These are phyloP conservation scores for Quadroppia sp. DNA, from an alignment of 2,888 invertebrate species.

Conservation along the genomic window DNA sequence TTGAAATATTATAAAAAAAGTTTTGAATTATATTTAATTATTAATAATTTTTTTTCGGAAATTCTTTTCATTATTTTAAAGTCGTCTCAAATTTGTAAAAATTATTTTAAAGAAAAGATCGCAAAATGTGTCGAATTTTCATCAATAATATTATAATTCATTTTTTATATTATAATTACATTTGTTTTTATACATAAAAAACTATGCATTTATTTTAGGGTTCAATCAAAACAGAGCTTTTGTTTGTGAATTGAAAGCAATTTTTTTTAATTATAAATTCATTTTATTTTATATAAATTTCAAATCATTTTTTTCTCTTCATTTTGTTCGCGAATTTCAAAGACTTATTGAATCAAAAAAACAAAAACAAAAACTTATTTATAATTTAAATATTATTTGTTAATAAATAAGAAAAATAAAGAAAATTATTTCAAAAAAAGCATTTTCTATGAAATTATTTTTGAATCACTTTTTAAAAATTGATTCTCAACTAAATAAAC, in stretches of 20 bases:
- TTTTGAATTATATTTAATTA: constrained; percentile 16
- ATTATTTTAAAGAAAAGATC: neutral
- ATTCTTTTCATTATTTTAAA: neutral
- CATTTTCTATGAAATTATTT: too few species aligned
- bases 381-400: too few species aligned
- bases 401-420: too few species aligned
- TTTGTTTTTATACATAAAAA: constrained; percentile 7
- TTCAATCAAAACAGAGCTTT: constrained; percentile 23
- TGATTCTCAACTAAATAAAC: too few species aligned
- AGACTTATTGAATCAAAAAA: neutral
- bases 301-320: too few species aligned
- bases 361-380: neutral
- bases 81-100: constrained; percentile 12
- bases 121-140: neutral
- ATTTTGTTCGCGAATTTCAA: too few species aligned
- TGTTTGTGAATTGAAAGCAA: neutral
- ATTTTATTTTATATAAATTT: too few species aligned
- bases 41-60: neutral
- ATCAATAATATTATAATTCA: neutral
- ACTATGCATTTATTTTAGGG: constrained; percentile 34
- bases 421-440: too few species aligned
- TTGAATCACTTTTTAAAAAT: too few species aligned
- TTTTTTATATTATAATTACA: constrained; percentile 14
- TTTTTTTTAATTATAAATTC: too few species aligned
- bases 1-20: constrained; percentile 3